Base-by-base conservation (phyloP, 1,140 invertebrate genomes). In the Drosophila kikkawai region DNA sequence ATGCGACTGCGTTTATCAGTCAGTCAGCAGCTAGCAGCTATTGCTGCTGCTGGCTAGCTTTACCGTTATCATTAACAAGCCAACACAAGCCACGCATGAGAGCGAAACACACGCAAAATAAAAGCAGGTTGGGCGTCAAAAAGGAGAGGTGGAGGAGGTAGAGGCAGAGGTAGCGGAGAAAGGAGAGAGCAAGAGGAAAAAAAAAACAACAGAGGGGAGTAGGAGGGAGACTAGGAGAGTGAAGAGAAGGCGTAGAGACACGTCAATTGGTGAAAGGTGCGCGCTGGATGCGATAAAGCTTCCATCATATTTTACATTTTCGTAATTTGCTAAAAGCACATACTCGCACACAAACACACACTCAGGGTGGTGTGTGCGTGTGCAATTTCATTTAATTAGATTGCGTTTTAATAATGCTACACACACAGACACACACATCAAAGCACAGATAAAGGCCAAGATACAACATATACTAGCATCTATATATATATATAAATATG, bases 351-450 rank as follows among this genome's bases (percentile, higher is more conserved):
- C 42, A 59, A 8, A 68, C 39, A 44, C 56, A 50, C 22, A 61
- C 32, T 51, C 50, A 6, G 44, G 34, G 11, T 32, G 55, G 36
- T 57, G 75, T 75, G 80, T 80, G 80, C 74, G 73, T 80, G 76
- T 79, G 69, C 80, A 78, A 88, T 79, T 88, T 88, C 85, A 88
- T 88, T 88, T 88, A 88, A 88, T 88, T 88, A 88, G 84, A 88
- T 88, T 88, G 85, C 81, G 74, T 79, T 88, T 74, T 88, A 88
- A 84, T 87, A 88, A 88, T 84, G 64, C 77, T 80, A 83, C 66
- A 79, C 65, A 73, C 64, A 80, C 26, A 47, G 34, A 76, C 9
- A 59, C 32, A 60, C 41, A 75, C 12, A 48, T 42, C 34, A 57
- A 37, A 77, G 68, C n/a, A 37, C 44, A 71, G 66, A 73, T 73